phyloP scores from a whole-genome alignment of 2,888 invertebrate genomes.

The Xestia xanthographa region DNA sequence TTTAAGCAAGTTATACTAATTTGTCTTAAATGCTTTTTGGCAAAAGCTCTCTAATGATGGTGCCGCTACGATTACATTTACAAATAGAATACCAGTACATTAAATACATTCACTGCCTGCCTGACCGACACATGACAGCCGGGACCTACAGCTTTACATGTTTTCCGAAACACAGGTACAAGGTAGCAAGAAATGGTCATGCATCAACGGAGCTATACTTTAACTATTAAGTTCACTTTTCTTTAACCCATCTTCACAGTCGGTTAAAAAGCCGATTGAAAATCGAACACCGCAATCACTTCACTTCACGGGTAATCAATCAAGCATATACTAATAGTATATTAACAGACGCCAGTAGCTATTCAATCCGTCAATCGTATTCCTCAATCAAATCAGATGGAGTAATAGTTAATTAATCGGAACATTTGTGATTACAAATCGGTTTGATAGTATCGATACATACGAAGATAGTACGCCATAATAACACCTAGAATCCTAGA shows the following conservation, averaged over 20 bases:
- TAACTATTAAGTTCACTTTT: neutral
- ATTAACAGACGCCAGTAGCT: conserved; percentile 9
- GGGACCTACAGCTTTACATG: neutral
- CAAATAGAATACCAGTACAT: too few relatives aligned
- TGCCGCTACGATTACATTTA: neutral
- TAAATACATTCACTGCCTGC: too few relatives aligned
- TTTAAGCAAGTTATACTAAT: neutral
- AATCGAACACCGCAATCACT: conserved; percentile 5
- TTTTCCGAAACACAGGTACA: neutral
- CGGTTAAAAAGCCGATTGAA: neutral
- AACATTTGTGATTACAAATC: conserved; percentile 50
- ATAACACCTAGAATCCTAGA: neutral
- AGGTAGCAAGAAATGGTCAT: too few relatives aligned
- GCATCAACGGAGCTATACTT: neutral
- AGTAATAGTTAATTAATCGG: conserved; percentile 51
- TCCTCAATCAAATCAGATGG: conserved; percentile 38
- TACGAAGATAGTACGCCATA: conserved; percentile 24
- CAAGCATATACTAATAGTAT: conserved; percentile 20
- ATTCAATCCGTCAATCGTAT: conserved; percentile 33
- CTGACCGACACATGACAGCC: neutral
- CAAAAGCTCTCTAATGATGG: conserved; percentile 11
- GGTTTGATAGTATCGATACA: conserved; percentile 29
- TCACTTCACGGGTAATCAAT: conserved; percentile 12
- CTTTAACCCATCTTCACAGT: neutral
- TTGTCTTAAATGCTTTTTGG: conserved; percentile 1